A percentile compares a stretch with the other conserved stretches of the same genome.
These are phyloP conservation scores for Cecidostiba fungosa DNA, from an alignment of 2,888 invertebrate species.

Conservation along the genomic window DNA sequence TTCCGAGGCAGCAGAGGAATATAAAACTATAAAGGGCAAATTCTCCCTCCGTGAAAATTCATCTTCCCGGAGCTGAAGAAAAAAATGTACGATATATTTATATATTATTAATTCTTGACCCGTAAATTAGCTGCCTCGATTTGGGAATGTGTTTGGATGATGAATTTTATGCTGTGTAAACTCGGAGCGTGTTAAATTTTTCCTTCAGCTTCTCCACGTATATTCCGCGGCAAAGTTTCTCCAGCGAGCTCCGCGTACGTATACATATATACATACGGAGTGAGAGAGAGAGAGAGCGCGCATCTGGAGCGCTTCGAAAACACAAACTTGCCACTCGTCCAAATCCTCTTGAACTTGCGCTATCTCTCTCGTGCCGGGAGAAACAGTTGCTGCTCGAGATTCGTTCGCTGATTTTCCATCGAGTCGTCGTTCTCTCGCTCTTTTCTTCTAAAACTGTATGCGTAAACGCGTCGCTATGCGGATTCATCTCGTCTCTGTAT, in stretches of 20 bases:
- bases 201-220: not conserved
- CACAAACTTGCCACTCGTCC: conserved; percentile 57
- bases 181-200: not conserved
- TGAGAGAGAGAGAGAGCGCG: conserved; percentile 1
- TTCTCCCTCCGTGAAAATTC: not conserved
- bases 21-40: not conserved
- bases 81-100: not conserved
- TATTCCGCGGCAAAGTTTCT: not conserved
- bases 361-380: not conserved
- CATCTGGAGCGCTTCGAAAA: conserved; percentile 49
- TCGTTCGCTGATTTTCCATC: conserved; percentile 43
- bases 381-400: not conserved
- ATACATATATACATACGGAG: not conserved
- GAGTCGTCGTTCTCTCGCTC: not conserved
- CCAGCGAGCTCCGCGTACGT: not conserved
- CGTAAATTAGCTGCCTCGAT: not conserved
- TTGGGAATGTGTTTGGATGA: not conserved
- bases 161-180: no score
- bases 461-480: conserved; percentile 13
- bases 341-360: conserved; percentile 50
- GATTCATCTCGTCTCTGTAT: conserved; percentile 13
- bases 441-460: conserved; percentile 13
- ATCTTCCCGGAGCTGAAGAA: not conserved
- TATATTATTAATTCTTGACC: not conserved
- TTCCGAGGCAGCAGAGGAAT: not conserved